Conservation (phyloP, 1,140 invertebrate genomes). For the Grapholita molesta region DNA sequence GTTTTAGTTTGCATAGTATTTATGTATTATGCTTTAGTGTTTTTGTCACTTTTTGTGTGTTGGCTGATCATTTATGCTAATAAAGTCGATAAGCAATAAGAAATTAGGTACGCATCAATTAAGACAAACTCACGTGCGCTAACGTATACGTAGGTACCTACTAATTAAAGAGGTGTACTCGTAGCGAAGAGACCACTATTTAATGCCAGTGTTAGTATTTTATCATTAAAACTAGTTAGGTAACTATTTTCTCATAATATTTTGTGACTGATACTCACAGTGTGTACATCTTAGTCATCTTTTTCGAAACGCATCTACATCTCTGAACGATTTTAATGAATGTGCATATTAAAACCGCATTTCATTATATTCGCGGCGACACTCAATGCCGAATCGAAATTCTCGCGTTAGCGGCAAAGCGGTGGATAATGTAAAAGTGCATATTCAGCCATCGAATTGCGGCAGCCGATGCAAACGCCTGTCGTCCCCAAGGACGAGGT, state of each 20-base stretch:
- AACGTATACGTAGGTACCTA: too few relatives aligned
- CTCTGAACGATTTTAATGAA: neutral
- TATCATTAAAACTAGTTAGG: too few relatives aligned
- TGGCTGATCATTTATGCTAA: too few relatives aligned
- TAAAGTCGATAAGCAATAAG: too few relatives aligned
- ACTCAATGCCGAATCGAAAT: neutral
- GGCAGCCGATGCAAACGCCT: neutral
- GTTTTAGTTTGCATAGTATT: neutral
- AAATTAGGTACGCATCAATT: too few relatives aligned
- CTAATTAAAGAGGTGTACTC: too few relatives aligned
- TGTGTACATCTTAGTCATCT: neutral
- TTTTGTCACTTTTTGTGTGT: too few relatives aligned
- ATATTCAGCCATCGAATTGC: constrained; percentile 5
- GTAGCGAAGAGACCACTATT: too few relatives aligned
- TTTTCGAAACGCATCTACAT: neutral
- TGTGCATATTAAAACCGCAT: neutral
- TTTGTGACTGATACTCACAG: too few relatives aligned
- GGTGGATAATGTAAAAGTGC: constrained; percentile 4
- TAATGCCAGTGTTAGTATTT: too few relatives aligned
- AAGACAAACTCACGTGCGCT: too few relatives aligned
- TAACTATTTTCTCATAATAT: too few relatives aligned
- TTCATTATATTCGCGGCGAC: neutral
- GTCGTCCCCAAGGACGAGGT: constrained; percentile 1
- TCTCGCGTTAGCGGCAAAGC: neutral
- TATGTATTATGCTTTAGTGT: neutral